Conservation (phyloP, 2,888 invertebrate species). For the Timema podura region DNA sequence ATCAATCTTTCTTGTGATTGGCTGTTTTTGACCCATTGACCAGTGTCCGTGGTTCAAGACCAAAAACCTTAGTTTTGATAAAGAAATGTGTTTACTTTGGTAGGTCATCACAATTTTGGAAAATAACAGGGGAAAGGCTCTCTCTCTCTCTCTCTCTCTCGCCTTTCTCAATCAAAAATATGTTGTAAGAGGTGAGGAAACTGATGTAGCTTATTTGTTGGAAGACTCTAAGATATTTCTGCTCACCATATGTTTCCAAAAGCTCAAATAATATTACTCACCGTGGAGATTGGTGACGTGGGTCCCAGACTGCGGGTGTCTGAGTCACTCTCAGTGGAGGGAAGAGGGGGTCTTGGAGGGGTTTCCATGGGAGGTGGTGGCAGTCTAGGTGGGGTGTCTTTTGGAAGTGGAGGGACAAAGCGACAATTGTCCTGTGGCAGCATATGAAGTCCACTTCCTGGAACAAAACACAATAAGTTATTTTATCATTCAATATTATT, state of each 20-base stretch:
- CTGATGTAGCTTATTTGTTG: too few relatives aligned
- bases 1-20: not conserved
- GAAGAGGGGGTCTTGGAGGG: not conserved
- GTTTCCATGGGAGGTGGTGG: constrained; percentile 35
- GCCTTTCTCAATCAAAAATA: not conserved
- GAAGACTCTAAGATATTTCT: too few relatives aligned
- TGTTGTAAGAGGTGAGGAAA: not conserved
- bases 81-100: too few relatives aligned
- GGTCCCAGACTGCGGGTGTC: not conserved
- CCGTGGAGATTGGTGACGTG: not conserved
- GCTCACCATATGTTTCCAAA: not conserved
- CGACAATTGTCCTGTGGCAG: constrained; percentile 36
- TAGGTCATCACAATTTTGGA: too few relatives aligned
- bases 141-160: constrained; percentile 9
- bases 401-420: constrained; percentile 42
- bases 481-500: not conserved
- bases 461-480: constrained; percentile 5
- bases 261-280: not conserved
- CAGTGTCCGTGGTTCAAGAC: too few relatives aligned
- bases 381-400: constrained; percentile 44
- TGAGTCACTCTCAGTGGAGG: constrained; percentile 9
- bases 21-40: too few relatives aligned
- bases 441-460: constrained; percentile 37
- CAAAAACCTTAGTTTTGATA: too few relatives aligned
- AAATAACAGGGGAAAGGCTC: not conserved